phyloP scores from a whole-genome alignment of 2,113 vertebrate species.

The Syrrhaptes paradoxus region DNA sequence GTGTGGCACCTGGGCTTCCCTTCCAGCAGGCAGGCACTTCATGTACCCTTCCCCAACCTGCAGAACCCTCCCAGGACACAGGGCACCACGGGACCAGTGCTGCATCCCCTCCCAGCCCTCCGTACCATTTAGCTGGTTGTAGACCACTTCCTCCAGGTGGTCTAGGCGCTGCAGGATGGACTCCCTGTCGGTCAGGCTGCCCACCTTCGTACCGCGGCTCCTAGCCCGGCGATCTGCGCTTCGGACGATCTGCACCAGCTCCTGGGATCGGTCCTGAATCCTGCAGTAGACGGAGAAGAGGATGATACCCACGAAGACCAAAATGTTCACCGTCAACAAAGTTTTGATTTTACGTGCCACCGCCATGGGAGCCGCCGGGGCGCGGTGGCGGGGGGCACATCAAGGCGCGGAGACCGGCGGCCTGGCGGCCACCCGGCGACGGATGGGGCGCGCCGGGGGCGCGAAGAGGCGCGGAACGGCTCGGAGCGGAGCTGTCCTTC shows the following conservation, averaged over 20 bases:
- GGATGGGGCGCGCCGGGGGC: not conserved
- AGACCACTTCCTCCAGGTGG: conserved; percentile 96
- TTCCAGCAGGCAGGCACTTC: accelerated
- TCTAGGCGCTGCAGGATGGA: conserved; percentile 94
- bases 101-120: not conserved
- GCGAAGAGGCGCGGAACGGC: not conserved
- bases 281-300: conserved; percentile 98
- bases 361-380: conserved; percentile 87
- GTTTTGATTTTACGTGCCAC: conserved; percentile 98
- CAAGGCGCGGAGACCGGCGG: conserved; percentile 63
- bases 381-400: conserved; percentile 41
- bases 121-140: conserved; percentile 94
- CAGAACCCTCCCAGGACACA: not conserved
- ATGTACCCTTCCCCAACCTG: not conserved
- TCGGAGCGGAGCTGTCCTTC: conserved; percentile 52
- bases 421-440: conserved; percentile 20
- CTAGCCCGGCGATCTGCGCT: conserved; percentile 85
- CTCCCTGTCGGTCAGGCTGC: conserved; percentile 86
- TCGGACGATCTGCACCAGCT: conserved; percentile 88
- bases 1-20: accelerated
- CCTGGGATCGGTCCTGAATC: conserved; percentile 92
- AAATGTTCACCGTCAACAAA: conserved; percentile 98
- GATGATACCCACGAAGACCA: conserved; percentile 95
- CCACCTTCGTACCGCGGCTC: conserved; percentile 85
- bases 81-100: accelerated